These are phyloP conservation scores for Lasioglossum vierecki DNA, from an alignment of 2,888 invertebrate species.

Conservation along the genomic window DNA sequence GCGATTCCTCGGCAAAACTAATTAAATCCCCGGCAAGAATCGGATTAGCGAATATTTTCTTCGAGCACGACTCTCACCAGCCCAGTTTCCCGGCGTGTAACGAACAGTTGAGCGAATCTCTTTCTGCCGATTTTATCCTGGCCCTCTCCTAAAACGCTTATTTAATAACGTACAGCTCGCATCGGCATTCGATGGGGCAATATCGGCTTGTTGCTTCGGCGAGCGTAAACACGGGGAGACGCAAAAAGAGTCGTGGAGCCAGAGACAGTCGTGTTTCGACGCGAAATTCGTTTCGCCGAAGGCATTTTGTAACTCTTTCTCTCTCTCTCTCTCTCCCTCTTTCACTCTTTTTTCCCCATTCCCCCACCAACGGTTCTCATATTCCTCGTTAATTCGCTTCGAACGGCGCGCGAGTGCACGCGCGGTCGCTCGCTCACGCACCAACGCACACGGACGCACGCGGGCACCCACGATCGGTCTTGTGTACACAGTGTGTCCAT, in stretches of 20 bases:
- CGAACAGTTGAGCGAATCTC: neutral
- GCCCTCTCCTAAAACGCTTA: conserved; percentile 17
- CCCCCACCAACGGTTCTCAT: conserved; percentile 8
- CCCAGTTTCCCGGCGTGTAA: neutral
- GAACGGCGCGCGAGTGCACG: neutral
- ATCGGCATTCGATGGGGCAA: conserved; percentile 33
- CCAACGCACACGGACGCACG: neutral
- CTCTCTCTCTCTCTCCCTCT: neutral
- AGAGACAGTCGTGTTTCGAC: conserved; percentile 25
- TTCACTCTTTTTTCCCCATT: neutral
- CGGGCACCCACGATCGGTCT: neutral
- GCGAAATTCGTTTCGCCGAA: conserved; percentile 41
- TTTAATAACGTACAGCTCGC: conserved; percentile 37
- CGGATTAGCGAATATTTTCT: conserved; percentile 15
- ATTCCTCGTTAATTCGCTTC: conserved; percentile 41
- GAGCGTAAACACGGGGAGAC: conserved; percentile 34
- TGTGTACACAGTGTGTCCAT: neutral
- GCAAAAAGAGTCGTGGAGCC: conserved; percentile 16
- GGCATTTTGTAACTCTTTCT: conserved; percentile 11
- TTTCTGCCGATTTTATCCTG: neutral
- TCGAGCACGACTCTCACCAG: neutral
- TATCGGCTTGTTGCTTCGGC: conserved; percentile 43
- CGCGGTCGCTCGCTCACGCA: neutral
- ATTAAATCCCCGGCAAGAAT: conserved; percentile 2
- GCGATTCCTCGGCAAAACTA: neutral